Percentiles rank a stretch among this genome's conserved stretches.
phyloP scores from a whole-genome alignment of 2,797 vertebrate genomes.

The Takifugu ocellatus region DNA sequence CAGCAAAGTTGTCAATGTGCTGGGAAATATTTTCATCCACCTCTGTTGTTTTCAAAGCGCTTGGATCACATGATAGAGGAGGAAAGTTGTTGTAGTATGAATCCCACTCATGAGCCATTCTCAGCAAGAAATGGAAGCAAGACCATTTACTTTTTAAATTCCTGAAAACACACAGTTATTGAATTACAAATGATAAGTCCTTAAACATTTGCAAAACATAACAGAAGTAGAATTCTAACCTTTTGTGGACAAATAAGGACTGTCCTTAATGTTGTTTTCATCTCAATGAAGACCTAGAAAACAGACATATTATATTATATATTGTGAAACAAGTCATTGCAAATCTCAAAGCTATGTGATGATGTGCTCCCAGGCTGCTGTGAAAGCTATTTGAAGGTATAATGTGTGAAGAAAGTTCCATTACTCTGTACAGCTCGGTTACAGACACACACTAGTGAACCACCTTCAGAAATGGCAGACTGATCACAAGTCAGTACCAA shows the following conservation, averaged over 20 bases:
- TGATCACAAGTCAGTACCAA: too few species aligned
- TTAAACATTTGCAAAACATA: neutral
- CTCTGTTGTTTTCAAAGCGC: conserved; percentile 51
- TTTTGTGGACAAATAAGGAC: conserved; percentile 19
- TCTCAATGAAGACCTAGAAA: conserved; percentile 34
- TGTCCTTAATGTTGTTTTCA: conserved; percentile 22
- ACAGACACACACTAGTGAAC: too few species aligned
- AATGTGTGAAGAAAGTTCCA: too few species aligned
- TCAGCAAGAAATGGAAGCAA: conserved; percentile 26
- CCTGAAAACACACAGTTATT: conserved; percentile 54
- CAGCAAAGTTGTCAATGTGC: conserved; percentile 60
- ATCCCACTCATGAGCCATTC: conserved; percentile 75
- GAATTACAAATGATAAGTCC: conserved; percentile 8
- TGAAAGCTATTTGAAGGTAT: too few species aligned
- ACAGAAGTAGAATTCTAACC: conserved; percentile 31
- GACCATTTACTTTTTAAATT: conserved; percentile 25
- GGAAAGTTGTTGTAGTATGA: conserved; percentile 54
- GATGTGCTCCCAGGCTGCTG: neutral
- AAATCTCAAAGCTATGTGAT: neutral
- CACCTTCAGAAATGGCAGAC: too few species aligned
- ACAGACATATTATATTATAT: conserved; percentile 6
- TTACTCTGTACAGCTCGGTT: too few species aligned
- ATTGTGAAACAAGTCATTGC: neutral
- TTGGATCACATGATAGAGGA: conserved; percentile 53
- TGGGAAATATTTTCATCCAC: conserved; percentile 52